phyloP scores from a whole-genome alignment of 2,113 vertebrate species.

The Clupea harengus region DNA sequence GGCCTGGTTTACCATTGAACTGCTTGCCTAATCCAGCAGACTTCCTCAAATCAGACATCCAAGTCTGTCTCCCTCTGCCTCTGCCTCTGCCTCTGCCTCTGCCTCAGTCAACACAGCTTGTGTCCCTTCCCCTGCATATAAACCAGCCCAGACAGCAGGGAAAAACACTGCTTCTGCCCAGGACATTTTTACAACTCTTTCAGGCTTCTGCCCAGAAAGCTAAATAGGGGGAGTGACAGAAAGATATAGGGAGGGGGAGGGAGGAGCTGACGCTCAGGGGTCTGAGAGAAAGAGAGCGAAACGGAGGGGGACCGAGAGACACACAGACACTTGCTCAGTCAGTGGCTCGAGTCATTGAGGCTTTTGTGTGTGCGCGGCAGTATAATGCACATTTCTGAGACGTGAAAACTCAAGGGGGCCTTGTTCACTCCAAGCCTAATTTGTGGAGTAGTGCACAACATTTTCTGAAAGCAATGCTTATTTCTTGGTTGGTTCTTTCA shows the following conservation, averaged over 20 bases:
- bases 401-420: neutral
- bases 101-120: slow-evolving; percentile 6
- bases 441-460: neutral
- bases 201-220: neutral
- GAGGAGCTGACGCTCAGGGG: neutral
- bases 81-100: neutral
- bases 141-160: neutral
- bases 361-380: slow-evolving; percentile 11
- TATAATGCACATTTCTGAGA: neutral
- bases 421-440: neutral
- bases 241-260: neutral
- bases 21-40: neutral
- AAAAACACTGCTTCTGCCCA: slow-evolving; percentile 5
- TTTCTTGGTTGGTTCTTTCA: neutral
- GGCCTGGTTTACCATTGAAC: neutral
- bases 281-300: neutral
- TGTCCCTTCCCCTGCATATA: slow-evolving; percentile 1
- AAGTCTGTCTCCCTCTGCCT: neutral
- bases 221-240: neutral
- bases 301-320: neutral
- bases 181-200: slow-evolving; percentile 18
- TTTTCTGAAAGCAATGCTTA: neutral
- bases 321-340: neutral
- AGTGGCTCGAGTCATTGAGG: neutral
- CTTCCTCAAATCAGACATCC: neutral